These are phyloP conservation scores for Encarsia formosa DNA, from an alignment of 2,888 invertebrate genomes.

Conservation along the genomic window DNA sequence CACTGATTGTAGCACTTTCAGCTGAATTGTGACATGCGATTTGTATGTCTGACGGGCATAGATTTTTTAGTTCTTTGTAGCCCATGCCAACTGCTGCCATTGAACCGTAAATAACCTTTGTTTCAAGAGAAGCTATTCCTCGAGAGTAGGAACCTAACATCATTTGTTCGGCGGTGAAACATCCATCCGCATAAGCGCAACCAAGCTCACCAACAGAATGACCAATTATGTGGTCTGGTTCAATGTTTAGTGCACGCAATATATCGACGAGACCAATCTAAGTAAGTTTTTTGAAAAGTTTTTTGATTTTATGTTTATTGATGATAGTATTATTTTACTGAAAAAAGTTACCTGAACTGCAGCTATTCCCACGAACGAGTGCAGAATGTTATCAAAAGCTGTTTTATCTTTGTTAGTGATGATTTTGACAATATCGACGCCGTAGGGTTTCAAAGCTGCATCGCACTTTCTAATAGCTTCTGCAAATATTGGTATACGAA, in stretches of 20 bases:
- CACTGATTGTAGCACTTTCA: slow-evolving; percentile 85
- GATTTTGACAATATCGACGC: slow-evolving; percentile 61
- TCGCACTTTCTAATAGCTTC: slow-evolving; percentile 60
- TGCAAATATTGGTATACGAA: slow-evolving; percentile 65
- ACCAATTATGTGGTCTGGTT: slow-evolving; percentile 74
- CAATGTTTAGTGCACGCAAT: slow-evolving; percentile 58
- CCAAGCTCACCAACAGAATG: slow-evolving; percentile 94
- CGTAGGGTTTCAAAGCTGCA: slow-evolving; percentile 57
- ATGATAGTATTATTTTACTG: too few species aligned
- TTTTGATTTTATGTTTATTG: background rate
- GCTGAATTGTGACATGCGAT: slow-evolving; percentile 85
- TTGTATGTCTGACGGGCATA: slow-evolving; percentile 72
- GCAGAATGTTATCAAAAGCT: slow-evolving; percentile 62
- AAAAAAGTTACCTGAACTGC: slow-evolving; percentile 55
- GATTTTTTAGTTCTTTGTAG: slow-evolving; percentile 58
- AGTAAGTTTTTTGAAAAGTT: background rate
- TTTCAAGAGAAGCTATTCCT: slow-evolving; percentile 41
- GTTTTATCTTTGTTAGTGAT: slow-evolving; percentile 57
- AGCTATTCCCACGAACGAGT: slow-evolving; percentile 71
- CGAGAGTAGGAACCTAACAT: slow-evolving; percentile 41
- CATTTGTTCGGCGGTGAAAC: slow-evolving; percentile 61
- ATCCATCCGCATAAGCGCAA: slow-evolving; percentile 92
- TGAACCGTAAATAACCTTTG: slow-evolving; percentile 61
- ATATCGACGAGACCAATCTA: slow-evolving; percentile 66
- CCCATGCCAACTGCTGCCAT: slow-evolving; percentile 85